phyloP scores from a whole-genome alignment of 1,140 invertebrate genomes.

The Kradibia gibbosae region DNA sequence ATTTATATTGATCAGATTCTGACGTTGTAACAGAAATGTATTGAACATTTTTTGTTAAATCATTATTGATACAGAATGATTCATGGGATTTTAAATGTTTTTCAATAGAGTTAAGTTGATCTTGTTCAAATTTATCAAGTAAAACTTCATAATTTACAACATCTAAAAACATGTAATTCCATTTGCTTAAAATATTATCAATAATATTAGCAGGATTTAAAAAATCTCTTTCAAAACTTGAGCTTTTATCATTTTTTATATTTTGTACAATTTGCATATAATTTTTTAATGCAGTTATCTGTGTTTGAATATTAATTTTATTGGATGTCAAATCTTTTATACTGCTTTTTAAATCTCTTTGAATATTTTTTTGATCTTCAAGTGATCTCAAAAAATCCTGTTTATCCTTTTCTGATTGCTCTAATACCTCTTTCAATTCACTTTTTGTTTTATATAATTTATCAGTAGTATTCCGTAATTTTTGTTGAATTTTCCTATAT shows the following conservation, averaged over 20 bases:
- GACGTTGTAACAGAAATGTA: background rate
- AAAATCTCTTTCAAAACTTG: slow-evolving; percentile 51
- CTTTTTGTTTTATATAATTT: slow-evolving; percentile 71
- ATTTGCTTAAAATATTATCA: slow-evolving; percentile 60
- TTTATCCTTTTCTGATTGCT: slow-evolving; percentile 67
- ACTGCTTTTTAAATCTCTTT: slow-evolving; percentile 56
- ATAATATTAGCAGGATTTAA: slow-evolving; percentile 61
- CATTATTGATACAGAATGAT: slow-evolving; percentile 8
- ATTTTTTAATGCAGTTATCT: slow-evolving; percentile 64
- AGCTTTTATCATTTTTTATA: slow-evolving; percentile 56
- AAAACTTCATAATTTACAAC: slow-evolving; percentile 50
- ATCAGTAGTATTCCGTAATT: slow-evolving; percentile 68
- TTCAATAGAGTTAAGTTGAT: slow-evolving; percentile 22
- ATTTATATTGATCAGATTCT: slow-evolving; percentile 26
- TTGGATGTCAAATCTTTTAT: slow-evolving; percentile 57
- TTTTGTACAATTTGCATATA: slow-evolving; percentile 63
- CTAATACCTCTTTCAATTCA: slow-evolving; percentile 69
- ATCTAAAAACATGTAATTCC: slow-evolving; percentile 58
- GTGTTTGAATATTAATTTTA: slow-evolving; percentile 63
- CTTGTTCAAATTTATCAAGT: slow-evolving; percentile 43
- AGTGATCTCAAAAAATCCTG: slow-evolving; percentile 65
- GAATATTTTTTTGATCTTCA: slow-evolving; percentile 58
- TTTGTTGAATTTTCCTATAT: slow-evolving; percentile 70
- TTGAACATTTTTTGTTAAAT: background rate
- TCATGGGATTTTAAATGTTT: slow-evolving; percentile 20